A percentile compares a stretch with the other conserved stretches of the same genome.
Evolutionary conservation across 2,888 invertebrate species (phyloP).

Genomic region (Suillia variegata): DNA sequence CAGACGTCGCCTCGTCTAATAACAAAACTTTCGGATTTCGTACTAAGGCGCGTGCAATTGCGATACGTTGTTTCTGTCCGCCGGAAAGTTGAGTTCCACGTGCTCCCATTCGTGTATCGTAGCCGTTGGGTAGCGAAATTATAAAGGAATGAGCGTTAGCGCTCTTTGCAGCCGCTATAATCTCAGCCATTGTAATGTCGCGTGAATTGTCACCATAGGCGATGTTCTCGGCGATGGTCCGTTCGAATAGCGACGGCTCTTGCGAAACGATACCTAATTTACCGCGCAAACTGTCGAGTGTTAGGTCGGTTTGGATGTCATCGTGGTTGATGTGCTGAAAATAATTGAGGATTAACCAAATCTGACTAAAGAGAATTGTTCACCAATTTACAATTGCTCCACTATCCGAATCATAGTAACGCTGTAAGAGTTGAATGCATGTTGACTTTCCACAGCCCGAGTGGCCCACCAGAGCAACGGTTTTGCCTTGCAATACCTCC

Average conservation of each 20-base stretch:
- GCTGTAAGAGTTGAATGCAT: constrained; percentile 77
- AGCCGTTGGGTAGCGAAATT: constrained; percentile 74
- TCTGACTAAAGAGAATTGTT: background rate
- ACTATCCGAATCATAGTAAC: constrained; percentile 77
- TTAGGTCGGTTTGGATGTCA: constrained; percentile 68
- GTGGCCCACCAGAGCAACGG: constrained; percentile 75
- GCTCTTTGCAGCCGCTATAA: constrained; percentile 74
- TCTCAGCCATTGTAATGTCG: constrained; percentile 70
- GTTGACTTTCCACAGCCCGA: constrained; percentile 85
- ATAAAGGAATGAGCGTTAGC: constrained; percentile 84
- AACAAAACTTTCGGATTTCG: constrained; percentile 75
- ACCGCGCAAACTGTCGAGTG: constrained; percentile 70
- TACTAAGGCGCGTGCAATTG: constrained; percentile 79
- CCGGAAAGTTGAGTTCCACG: constrained; percentile 81
- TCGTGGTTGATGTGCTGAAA: constrained; percentile 62
- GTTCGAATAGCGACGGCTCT: constrained; percentile 83
- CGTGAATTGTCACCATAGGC: constrained; percentile 82
- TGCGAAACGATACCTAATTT: constrained; percentile 85
- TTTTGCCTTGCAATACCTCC: constrained; percentile 71
- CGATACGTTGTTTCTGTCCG: constrained; percentile 87
- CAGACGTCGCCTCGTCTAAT: constrained; percentile 81
- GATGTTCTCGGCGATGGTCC: constrained; percentile 83
- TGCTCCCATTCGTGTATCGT: constrained; percentile 76
- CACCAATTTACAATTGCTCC: constrained; percentile 67
- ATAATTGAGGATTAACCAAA: background rate